phyloP scores from a whole-genome alignment of 2,113 vertebrate genomes.

The Butastur rufipennis region DNA sequence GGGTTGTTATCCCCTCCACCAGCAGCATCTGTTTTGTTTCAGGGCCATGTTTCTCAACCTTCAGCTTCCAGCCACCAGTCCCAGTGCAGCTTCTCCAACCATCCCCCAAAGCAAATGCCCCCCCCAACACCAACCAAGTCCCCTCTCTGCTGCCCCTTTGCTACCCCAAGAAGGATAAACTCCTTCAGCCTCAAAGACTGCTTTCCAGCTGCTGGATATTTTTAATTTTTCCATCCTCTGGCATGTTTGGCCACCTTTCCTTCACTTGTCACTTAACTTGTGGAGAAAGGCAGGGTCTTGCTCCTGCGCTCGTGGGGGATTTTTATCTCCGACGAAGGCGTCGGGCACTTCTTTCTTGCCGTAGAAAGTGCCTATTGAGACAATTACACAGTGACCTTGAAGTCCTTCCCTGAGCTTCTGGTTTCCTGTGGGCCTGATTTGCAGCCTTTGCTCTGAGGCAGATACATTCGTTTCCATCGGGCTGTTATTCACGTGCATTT shows the following conservation, averaged over 20 bases:
- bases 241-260: accelerated
- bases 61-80: background rate
- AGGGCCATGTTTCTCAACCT: background rate
- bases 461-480: background rate
- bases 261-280: background rate
- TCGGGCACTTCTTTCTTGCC: background rate
- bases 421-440: background rate
- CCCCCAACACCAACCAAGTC: background rate
- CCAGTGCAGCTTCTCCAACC: background rate
- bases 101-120: background rate
- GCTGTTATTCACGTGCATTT: background rate
- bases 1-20: background rate
- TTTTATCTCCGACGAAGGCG: background rate
- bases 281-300: background rate
- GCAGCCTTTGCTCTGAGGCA: background rate
- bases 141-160: background rate
- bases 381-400: background rate
- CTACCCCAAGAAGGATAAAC: background rate
- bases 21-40: background rate
- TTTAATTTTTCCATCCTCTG: background rate
- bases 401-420: accelerated
- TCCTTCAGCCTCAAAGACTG: background rate
- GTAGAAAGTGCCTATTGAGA: background rate
- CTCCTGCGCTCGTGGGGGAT: accelerated
- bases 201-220: background rate